Evolutionary conservation across 2,888 invertebrate genomes (phyloP).

Genomic region (Sphecodes monilicornis): DNA sequence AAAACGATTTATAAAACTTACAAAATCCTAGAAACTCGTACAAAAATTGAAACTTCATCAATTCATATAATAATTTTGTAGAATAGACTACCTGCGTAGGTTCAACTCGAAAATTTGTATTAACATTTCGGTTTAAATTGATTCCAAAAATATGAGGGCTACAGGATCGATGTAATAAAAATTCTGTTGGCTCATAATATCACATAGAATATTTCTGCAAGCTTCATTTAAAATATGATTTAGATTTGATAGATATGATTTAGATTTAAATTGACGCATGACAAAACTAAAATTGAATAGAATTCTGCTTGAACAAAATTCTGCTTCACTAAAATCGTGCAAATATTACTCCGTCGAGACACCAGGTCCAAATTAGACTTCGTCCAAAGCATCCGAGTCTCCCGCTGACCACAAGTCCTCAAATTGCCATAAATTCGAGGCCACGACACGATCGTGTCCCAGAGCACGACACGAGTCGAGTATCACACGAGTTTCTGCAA

Average conservation of each 20-base stretch:
- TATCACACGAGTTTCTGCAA: neutral
- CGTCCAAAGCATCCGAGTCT: neutral
- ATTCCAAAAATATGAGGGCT: too few relatives aligned
- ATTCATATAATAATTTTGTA: too few relatives aligned
- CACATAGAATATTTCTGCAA: neutral
- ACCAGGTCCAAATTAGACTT: neutral
- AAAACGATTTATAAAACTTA: too few relatives aligned
- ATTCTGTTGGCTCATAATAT: neutral
- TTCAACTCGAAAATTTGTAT: neutral
- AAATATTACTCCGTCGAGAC: neutral
- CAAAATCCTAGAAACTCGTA: too few relatives aligned
- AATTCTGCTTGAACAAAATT: neutral
- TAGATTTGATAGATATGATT: too few relatives aligned
- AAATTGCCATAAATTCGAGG: neutral
- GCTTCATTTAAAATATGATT: too few relatives aligned
- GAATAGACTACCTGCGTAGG: neutral
- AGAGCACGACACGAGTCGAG: neutral
- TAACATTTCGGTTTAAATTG: neutral
- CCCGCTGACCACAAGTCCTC: neutral
- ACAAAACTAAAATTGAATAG: neutral
- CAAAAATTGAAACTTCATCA: too few relatives aligned
- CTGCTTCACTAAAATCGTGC: neutral
- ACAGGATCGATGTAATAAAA: neutral
- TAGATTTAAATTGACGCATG: neutral
- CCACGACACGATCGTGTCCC: neutral